Percentiles rank a stretch among this genome's conserved stretches.
phyloP scores from a whole-genome alignment of 2,888 invertebrate genomes.

The Lutraria lutraria region DNA sequence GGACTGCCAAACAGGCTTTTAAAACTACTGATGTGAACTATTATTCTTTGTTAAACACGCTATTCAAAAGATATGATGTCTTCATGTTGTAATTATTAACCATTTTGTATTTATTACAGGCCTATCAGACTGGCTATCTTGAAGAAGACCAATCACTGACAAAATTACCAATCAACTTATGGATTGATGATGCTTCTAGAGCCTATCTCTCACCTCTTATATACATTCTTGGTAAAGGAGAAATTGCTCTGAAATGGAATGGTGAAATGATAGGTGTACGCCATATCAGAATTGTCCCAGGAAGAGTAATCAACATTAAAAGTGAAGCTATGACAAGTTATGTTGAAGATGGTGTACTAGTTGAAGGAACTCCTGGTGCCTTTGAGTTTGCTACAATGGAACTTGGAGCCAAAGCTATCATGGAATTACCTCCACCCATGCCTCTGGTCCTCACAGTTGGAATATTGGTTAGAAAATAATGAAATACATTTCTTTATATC shows the following conservation, averaged over 20 bases:
- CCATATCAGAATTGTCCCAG: slow-evolving; percentile 78
- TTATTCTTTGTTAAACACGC: no score
- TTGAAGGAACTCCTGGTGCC: slow-evolving; percentile 71
- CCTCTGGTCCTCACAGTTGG: slow-evolving; percentile 76
- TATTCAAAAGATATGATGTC: no score
- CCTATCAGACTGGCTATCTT: slow-evolving; percentile 68
- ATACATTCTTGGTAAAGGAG: slow-evolving; percentile 78
- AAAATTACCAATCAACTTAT: slow-evolving; percentile 77
- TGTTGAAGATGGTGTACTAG: slow-evolving; percentile 63
- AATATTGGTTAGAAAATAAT: slow-evolving; percentile 78
- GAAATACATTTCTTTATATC: neutral
- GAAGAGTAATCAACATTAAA: slow-evolving; percentile 74
- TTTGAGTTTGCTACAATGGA: slow-evolving; percentile 78
- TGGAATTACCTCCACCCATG: slow-evolving; percentile 77
- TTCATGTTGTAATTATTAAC: no score
- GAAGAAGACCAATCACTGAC: slow-evolving; percentile 71
- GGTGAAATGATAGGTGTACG: slow-evolving; percentile 79
- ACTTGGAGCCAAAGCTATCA: slow-evolving; percentile 73
- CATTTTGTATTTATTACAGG: slow-evolving; percentile 60
- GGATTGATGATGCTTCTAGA: slow-evolving; percentile 75
- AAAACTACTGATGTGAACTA: no score
- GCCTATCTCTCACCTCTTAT: slow-evolving; percentile 75
- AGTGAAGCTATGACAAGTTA: slow-evolving; percentile 75
- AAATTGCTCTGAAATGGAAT: slow-evolving; percentile 79
- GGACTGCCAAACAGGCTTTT: no score